These are phyloP conservation scores for Micrastur ruficollis DNA, from an alignment of 2,797 vertebrate species.

Conservation along the genomic window DNA sequence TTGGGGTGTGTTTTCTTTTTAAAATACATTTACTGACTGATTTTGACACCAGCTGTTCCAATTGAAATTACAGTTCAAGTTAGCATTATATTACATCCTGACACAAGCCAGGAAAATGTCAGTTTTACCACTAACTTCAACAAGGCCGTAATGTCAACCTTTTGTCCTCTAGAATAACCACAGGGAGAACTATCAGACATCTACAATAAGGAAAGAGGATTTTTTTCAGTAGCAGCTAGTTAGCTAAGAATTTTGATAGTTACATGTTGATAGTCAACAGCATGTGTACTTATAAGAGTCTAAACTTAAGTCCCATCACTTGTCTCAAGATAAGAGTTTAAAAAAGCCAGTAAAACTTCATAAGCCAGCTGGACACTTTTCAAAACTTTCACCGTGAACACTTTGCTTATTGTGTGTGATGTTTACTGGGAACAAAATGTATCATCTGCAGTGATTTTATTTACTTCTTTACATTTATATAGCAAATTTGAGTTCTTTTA, in stretches of 20 bases:
- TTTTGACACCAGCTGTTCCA: neutral
- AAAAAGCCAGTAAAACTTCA: neutral
- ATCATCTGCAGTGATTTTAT: neutral
- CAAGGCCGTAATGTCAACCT: neutral
- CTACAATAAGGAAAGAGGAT: accelerated
- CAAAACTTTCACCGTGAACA: neutral
- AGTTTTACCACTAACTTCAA: neutral
- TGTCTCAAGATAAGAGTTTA: neutral
- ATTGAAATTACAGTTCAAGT: neutral
- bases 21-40: neutral
- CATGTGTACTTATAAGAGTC: accelerated
- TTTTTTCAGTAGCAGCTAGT: neutral
- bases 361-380: neutral
- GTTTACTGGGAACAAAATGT: neutral
- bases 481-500: constrained; percentile 25
- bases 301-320: neutral
- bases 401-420: neutral
- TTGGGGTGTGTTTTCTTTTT: neutral
- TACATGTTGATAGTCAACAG: neutral
- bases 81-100: neutral
- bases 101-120: neutral
- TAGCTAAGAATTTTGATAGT: neutral
- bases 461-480: constrained; percentile 32
- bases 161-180: neutral
- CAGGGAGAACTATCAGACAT: neutral